These are phyloP conservation scores for Struthio camelus DNA, from an alignment of 2,113 vertebrate genomes.

Conservation along the genomic window DNA sequence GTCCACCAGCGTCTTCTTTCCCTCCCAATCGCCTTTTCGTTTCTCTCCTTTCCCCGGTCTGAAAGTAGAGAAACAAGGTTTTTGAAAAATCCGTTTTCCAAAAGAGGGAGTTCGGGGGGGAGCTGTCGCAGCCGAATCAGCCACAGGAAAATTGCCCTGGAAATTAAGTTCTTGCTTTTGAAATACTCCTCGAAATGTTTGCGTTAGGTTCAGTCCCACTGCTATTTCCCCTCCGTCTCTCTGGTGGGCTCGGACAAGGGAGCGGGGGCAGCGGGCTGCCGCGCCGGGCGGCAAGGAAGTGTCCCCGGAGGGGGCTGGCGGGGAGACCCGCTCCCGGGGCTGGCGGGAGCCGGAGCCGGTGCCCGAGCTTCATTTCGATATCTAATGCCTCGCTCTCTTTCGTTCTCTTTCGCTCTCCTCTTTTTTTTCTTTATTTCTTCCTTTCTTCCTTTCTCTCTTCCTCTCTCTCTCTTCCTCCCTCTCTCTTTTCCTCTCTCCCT, in stretches of 20 bases:
- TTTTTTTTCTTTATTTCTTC: background rate
- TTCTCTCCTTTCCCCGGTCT: background rate
- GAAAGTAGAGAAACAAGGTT: background rate
- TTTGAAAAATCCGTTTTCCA: background rate
- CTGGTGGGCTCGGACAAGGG: background rate
- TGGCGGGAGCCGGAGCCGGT: background rate
- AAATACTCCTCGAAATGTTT: background rate
- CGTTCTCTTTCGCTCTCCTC: too few species aligned
- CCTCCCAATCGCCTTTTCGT: background rate
- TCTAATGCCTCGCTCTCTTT: background rate
- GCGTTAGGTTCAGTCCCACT: background rate
- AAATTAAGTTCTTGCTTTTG: slow-evolving; percentile 18
- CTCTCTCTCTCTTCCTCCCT: background rate
- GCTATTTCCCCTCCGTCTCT: background rate
- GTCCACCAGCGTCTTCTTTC: background rate
- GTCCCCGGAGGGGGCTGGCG: background rate
- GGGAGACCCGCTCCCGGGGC: too few species aligned
- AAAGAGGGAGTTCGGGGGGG: background rate
- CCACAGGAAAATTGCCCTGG: slow-evolving; percentile 17
- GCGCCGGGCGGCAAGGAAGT: background rate
- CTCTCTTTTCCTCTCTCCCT: background rate
- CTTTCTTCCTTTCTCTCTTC: background rate
- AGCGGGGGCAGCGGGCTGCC: background rate
- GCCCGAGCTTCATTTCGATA: background rate
- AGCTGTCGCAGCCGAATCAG: background rate